phyloP scores from a whole-genome alignment of 2,888 invertebrate species.

The Philereme transversata region DNA sequence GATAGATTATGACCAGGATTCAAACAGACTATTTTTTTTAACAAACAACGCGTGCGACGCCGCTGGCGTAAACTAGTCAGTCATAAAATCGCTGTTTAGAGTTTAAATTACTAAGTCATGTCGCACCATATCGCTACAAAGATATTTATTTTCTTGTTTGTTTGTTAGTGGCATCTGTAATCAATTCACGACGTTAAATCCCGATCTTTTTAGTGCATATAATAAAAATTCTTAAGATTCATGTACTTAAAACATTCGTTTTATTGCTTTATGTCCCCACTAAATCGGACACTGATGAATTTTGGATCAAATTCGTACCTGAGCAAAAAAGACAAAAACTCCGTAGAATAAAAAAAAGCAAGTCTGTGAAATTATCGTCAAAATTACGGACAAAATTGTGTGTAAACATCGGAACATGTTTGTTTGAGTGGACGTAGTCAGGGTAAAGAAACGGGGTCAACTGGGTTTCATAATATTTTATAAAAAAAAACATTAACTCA shows the following conservation, averaged over 20 bases:
- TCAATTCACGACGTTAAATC: conserved; percentile 21
- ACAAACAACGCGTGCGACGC: no score
- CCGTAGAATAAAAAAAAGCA: conserved; percentile 23
- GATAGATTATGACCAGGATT: no score
- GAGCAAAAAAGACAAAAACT: conserved; percentile 22
- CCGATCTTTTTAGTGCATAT: conserved; percentile 21
- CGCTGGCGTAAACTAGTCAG: no score
- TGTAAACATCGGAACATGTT: conserved; percentile 44
- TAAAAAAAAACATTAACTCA: no score
- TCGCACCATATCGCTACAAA: not conserved
- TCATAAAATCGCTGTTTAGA: no score
- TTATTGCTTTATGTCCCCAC: conserved; percentile 30
- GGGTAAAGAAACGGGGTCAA: conserved; percentile 10
- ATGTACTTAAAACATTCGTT: conserved; percentile 20
- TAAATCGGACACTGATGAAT: conserved; percentile 31
- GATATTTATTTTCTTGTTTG: conserved; percentile 9
- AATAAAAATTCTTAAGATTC: conserved; percentile 29
- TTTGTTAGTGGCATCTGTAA: not conserved
- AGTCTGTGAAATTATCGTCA: conserved; percentile 26
- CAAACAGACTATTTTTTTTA: no score
- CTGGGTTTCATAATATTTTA: conserved; percentile 11
- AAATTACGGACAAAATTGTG: conserved; percentile 35
- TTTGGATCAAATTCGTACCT: conserved; percentile 27
- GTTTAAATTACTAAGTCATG: no score
- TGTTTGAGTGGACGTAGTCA: conserved; percentile 37